Base-by-base conservation (phyloP, 2,797 vertebrate genomes). In the Cygnus olor region DNA sequence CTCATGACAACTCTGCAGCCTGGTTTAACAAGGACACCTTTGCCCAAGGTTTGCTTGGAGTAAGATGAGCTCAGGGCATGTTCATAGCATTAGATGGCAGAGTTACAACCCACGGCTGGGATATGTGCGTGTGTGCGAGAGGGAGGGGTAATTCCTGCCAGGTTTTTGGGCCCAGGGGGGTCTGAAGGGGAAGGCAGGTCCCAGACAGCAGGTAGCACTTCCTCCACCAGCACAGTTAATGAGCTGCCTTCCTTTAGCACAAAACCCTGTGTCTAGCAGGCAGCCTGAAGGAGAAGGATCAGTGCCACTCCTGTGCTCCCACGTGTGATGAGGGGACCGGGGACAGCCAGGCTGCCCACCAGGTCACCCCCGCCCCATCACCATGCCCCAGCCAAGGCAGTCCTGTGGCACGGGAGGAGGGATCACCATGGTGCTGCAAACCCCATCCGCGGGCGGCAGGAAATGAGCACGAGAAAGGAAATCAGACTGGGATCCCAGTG, bases 381-480 rank as follows among this genome's bases (percentile, higher is more conserved):
- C 4, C 58, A 72, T 58, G 34, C 25, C 30, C 28, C 32, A 76
- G 40, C 0, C 65, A 38, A 93, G 80, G 80, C 95, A 92, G 58
- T 54, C n/a, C 74, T 81, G 61, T 28, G 56, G 89, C 51, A 76
- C 47, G 12, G 90, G 54, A 95, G 87, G 44, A 88, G 71, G 64
- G 78, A 93, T 74, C 44, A 87, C 53, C 38, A 18, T 0, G 8
- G 47, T 77, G 91, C 84, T 92, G 66, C 87, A 94, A 84, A 95
- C 40, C 34, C 44, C 28, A 44, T 17, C 27, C 51, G 70, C 73
- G 76, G 77, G 49, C 13, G 24, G 69, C 70, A 83, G 93, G 85
- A 88, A 93, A 78, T 6, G 25, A 49, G 53, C 49, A 64, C 71
- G 44, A 82, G 60, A 90, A 73, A 94, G 63, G 91, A 92, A 90